These are phyloP conservation scores for Meloidogyne hapla DNA, from an alignment of 1,140 invertebrate species.

Conservation along the genomic window DNA sequence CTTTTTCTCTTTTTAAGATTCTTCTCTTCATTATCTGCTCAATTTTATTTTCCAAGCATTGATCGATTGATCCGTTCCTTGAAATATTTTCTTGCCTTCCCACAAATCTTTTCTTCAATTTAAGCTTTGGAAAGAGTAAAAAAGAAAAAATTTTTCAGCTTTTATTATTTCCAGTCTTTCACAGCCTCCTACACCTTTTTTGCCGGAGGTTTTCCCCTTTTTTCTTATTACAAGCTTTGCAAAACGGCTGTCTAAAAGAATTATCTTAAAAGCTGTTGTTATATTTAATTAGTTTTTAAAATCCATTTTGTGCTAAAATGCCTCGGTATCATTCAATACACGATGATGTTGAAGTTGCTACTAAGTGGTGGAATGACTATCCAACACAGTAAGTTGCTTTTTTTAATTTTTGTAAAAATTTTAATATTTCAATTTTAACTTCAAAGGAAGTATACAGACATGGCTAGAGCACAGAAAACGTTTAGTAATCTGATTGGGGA, in stretches of 20 bases:
- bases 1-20: background rate
- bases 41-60: background rate
- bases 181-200: slow-evolving; percentile 1
- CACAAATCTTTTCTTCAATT: background rate
- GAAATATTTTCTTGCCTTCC: background rate
- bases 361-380: slow-evolving; percentile 63
- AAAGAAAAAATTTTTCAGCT: background rate
- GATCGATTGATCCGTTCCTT: slow-evolving; percentile 1
- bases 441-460: slow-evolving; percentile 57
- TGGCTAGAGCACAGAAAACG: slow-evolving; percentile 57
- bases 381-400: slow-evolving; percentile 51
- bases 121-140: background rate
- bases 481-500: slow-evolving; percentile 52
- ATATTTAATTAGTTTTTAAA: background rate
- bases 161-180: slow-evolving; percentile 2
- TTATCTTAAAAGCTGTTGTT: background rate
- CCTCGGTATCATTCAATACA: slow-evolving; percentile 54
- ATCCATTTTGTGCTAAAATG: slow-evolving; percentile 32
- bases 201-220: background rate
- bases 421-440: background rate
- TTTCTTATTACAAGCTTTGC: background rate
- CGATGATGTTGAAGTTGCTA: slow-evolving; percentile 55
- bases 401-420: background rate
- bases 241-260: background rate
- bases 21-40: background rate